Percentiles rank a stretch among this genome's conserved stretches.
Conservation (phyloP, 2,888 invertebrate species). For the Eilema depressum region DNA sequence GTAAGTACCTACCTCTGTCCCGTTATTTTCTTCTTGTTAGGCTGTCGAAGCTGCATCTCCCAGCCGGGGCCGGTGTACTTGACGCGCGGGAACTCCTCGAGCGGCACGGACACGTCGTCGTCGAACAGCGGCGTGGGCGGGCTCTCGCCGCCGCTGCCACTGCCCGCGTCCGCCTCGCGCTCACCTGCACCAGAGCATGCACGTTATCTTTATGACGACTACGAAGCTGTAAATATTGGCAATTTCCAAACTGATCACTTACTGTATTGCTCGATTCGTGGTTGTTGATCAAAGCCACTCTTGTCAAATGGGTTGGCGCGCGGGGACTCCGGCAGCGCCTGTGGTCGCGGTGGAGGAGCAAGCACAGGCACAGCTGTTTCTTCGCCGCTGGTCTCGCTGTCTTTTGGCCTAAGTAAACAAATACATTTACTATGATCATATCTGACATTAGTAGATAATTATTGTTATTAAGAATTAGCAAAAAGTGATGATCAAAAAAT, state of each 20-base stretch:
- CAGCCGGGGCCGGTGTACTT: slow-evolving; percentile 94
- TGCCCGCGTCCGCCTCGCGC: slow-evolving; percentile 53
- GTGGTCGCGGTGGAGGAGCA: slow-evolving; percentile 90
- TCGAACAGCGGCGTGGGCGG: slow-evolving; percentile 98
- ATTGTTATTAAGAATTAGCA: background rate
- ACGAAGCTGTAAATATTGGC: background rate
- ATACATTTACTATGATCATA: background rate
- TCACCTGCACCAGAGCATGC: slow-evolving; percentile 29
- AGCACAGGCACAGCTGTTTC: slow-evolving; percentile 88
- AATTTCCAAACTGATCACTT: slow-evolving; percentile 9
- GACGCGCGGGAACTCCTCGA: slow-evolving; percentile 96
- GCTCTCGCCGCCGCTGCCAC: slow-evolving; percentile 88
- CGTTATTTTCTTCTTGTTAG: slow-evolving; percentile 98
- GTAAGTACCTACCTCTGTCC: slow-evolving; percentile 92
- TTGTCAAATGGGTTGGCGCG: slow-evolving; percentile 93
- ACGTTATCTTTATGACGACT: background rate
- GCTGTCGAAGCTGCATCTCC: slow-evolving; percentile 98
- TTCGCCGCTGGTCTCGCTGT: slow-evolving; percentile 63
- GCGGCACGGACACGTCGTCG: slow-evolving; percentile 96
- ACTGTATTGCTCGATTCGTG: slow-evolving; percentile 60
- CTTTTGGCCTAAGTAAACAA: slow-evolving; percentile 87
- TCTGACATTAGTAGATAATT: too few species aligned
- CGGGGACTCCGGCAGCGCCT: slow-evolving; percentile 85
- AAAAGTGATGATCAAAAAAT: background rate
- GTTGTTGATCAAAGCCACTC: slow-evolving; percentile 76